Percentiles rank a stretch among this genome's conserved stretches.
phyloP scores from a whole-genome alignment of 2,888 invertebrate genomes.

The Brachypalpus laphriformis region DNA sequence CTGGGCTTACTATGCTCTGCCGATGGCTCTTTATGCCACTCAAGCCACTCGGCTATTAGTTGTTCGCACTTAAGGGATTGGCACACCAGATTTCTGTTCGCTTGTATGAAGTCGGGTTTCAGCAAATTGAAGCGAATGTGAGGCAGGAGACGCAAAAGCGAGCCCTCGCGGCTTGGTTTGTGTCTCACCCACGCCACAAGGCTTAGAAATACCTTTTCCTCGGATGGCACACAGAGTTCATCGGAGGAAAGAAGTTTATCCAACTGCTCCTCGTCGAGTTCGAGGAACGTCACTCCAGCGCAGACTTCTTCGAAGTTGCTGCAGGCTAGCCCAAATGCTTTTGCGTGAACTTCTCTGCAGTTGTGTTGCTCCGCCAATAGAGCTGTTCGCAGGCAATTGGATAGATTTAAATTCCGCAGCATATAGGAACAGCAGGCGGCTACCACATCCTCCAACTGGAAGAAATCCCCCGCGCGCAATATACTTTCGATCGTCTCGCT shows the following conservation, averaged over 20 bases:
- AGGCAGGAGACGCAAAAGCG: not conserved
- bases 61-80: slow-evolving; percentile 21
- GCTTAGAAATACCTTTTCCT: slow-evolving; percentile 33
- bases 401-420: slow-evolving; percentile 13
- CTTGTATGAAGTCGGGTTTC: slow-evolving; percentile 10
- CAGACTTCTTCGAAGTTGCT: slow-evolving; percentile 12
- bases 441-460: slow-evolving; percentile 13
- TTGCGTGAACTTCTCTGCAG: slow-evolving; percentile 2
- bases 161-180: slow-evolving; percentile 3
- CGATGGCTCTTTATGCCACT: slow-evolving; percentile 25
- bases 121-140: slow-evolving; percentile 35
- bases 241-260: slow-evolving; percentile 30
- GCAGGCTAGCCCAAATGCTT: slow-evolving; percentile 16
- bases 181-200: slow-evolving; percentile 32
- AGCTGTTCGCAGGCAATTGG: slow-evolving; percentile 33
- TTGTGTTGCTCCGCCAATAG: slow-evolving; percentile 24
- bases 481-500: not conserved
- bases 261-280: slow-evolving; percentile 25
- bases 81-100: slow-evolving; percentile 21
- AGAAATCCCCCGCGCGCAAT: not conserved
- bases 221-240: slow-evolving; percentile 32
- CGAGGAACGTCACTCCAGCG: slow-evolving; percentile 17
- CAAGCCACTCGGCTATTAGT: slow-evolving; percentile 24
- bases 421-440: slow-evolving; percentile 23
- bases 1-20: not conserved